Evolutionary conservation across 53 echinoderm and acorn worm genomes (phyloP).

Genomic region (Zoroaster sp.): DNA sequence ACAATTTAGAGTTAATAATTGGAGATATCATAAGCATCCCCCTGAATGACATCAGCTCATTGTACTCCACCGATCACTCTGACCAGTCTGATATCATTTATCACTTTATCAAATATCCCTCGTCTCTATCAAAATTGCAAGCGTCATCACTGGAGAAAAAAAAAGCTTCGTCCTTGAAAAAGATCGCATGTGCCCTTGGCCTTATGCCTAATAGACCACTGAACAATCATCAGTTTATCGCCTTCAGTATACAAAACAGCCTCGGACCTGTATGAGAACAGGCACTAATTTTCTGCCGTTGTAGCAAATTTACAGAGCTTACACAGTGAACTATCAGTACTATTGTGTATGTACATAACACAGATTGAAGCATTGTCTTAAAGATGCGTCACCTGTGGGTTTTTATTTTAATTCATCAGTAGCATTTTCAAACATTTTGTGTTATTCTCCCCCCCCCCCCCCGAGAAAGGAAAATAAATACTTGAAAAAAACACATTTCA

Average conservation of each 20-base stretch:
- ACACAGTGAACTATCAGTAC: not conserved
- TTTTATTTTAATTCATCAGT: no score
- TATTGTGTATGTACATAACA: not conserved
- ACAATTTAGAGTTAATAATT: not conserved
- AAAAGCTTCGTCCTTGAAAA: not conserved
- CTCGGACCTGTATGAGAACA: not conserved
- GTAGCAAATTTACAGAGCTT: not conserved
- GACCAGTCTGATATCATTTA: not conserved
- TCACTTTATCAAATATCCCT: not conserved
- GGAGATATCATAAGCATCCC: not conserved
- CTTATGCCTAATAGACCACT: constrained; percentile 16
- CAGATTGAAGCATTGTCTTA: constrained; percentile 17
- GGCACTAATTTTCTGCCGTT: not conserved
- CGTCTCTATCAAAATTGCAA: constrained; percentile 14
- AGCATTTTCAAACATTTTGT: no score
- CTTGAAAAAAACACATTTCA: no score
- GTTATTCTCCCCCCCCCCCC: no score
- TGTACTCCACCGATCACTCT: not conserved
- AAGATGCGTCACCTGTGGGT: no score
- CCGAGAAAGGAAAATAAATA: no score
- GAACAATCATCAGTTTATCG: constrained; percentile 49
- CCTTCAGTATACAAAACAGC: not conserved
- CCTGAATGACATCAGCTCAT: not conserved
- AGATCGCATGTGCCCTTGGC: not conserved
- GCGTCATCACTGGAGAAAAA: not conserved